Evolutionary conservation across 2,797 vertebrate genomes (phyloP).

Genomic region (Morus bassanus): DNA sequence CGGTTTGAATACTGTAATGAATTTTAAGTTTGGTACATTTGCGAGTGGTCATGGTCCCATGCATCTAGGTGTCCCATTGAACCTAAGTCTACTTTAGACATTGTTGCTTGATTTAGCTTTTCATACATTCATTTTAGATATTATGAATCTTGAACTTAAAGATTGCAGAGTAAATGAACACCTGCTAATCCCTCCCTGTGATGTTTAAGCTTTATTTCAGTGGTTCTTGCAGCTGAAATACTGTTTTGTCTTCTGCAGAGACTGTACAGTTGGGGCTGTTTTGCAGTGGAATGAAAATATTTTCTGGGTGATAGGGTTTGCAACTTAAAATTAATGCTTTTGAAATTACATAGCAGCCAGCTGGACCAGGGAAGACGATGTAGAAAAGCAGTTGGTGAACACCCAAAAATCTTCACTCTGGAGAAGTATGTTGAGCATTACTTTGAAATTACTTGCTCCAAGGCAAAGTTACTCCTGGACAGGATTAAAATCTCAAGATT

Average conservation of each 20-base stretch:
- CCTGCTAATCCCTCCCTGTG: neutral
- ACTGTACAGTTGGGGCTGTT: neutral
- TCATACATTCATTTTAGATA: neutral
- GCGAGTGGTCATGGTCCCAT: neutral
- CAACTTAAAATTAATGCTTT: neutral
- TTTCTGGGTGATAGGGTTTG: neutral
- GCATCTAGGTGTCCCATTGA: neutral
- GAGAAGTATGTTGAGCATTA: neutral
- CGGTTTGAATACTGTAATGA: neutral
- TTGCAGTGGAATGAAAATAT: slow-evolving; percentile 10
- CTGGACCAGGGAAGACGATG: neutral
- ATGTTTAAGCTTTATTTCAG: neutral
- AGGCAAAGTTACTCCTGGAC: neutral
- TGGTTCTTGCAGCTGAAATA: neutral
- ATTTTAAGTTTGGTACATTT: neutral
- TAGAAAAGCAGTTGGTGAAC: neutral
- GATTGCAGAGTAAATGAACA: neutral
- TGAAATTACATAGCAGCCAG: neutral
- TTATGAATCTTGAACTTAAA: neutral
- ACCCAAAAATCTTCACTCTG: neutral
- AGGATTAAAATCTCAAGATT: neutral
- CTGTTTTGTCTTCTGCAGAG: neutral
- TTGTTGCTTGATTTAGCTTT: neutral
- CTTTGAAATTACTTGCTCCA: neutral
- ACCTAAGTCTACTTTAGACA: neutral